A percentile compares a stretch with the other conserved stretches of the same genome.
Conservation (phyloP, 2,797 vertebrate species). For the Thunnus albacares region DNA sequence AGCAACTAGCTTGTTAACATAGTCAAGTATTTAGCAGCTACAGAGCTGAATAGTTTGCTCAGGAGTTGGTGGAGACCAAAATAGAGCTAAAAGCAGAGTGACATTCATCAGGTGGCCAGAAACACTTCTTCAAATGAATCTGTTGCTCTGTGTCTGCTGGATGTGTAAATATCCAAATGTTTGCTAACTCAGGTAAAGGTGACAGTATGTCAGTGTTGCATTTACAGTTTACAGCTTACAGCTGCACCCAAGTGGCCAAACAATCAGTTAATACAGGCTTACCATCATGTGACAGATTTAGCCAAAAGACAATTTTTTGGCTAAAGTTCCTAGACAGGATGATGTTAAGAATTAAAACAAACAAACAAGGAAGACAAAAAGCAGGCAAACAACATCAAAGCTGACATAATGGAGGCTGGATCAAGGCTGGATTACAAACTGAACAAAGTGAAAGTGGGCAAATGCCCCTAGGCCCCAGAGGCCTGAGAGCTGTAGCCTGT, state of each 20-base stretch:
- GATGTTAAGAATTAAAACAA: neutral
- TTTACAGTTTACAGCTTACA: too few species aligned
- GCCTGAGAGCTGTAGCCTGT: too few species aligned
- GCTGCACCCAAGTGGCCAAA: too few species aligned
- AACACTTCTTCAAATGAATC: neutral
- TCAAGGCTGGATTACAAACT: neutral
- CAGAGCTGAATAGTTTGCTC: too few species aligned
- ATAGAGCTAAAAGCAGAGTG: neutral
- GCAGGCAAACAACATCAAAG: slow-evolving; percentile 1
- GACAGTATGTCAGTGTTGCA: too few species aligned
- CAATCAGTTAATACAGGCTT: too few species aligned
- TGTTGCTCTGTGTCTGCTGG: neutral
- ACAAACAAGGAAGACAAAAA: neutral
- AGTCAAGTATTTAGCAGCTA: too few species aligned
- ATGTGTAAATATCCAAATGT: neutral
- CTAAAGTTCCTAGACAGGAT: neutral
- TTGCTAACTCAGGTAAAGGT: neutral
- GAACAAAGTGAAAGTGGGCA: too few species aligned
- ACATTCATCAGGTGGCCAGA: neutral
- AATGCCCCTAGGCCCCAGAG: neutral
- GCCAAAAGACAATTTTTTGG: neutral
- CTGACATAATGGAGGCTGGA: neutral
- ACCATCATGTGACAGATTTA: too few species aligned
- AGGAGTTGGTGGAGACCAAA: neutral
- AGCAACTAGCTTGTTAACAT: too few species aligned